A percentile compares a stretch with the other conserved stretches of the same genome.
These are phyloP conservation scores for Belgica antarctica DNA, from an alignment of 2,888 invertebrate genomes.

Conservation along the genomic window DNA sequence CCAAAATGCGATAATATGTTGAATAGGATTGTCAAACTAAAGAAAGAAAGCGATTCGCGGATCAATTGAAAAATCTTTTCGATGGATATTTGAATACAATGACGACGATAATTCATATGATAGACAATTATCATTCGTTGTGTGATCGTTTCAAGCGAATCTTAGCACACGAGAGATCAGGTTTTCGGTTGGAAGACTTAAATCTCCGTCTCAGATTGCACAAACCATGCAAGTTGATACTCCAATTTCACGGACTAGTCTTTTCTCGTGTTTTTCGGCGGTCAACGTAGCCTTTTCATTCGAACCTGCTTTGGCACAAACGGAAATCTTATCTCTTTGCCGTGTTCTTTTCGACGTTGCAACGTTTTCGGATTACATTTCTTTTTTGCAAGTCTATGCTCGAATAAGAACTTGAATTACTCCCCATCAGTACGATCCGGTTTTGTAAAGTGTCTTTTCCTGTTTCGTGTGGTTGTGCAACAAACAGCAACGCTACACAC, in stretches of 20 bases:
- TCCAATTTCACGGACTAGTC: conserved; percentile 27
- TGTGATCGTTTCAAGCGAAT: not conserved
- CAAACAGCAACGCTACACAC: conserved; percentile 2
- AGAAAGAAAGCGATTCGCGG: too few relatives aligned
- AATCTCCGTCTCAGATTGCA: conserved; percentile 4
- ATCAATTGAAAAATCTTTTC: not conserved
- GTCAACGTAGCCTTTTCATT: too few relatives aligned
- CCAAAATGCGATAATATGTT: conserved; percentile 3
- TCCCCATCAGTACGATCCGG: not conserved
- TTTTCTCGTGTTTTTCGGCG: not conserved
- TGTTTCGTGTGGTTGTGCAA: not conserved
- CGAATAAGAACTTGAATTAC: not conserved
- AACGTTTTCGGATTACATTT: not conserved
- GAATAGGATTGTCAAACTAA: not conserved
- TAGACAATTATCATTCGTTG: conserved; percentile 1
- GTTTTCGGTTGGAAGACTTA: not conserved
- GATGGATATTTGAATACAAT: conserved; percentile 12
- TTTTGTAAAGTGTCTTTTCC: not conserved
- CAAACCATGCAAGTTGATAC: not conserved
- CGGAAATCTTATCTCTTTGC: not conserved
- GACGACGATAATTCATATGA: not conserved
- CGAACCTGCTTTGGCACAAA: too few relatives aligned
- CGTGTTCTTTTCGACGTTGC: not conserved
- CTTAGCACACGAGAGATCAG: not conserved
- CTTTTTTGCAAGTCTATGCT: conserved; percentile 1